Evolutionary conservation across 2,888 invertebrate genomes (phyloP), one percentile per base, ranked within the genome.

Genomic region (Hirudinaria manillensis): DNA sequence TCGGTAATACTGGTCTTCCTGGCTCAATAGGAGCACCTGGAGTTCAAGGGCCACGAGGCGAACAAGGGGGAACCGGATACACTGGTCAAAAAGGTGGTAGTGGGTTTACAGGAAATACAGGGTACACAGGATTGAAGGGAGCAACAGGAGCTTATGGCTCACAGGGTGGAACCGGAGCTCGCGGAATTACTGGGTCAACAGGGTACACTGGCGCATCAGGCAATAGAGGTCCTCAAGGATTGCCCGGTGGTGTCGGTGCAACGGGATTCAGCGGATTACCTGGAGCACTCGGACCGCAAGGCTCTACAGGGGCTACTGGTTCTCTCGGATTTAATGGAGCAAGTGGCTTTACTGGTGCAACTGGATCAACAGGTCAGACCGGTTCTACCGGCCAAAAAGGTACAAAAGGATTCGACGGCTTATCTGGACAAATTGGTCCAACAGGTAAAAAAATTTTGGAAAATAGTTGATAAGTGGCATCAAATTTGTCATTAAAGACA

Each of bases 341-440:
- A n/a, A 36, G 53, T 29, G 81, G 81, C 24, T 76, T 77, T 16
- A 70, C 78, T 38, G 81, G 81, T 55, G 61, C 72, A 29, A 73
- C 77, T 16, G 83, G 91, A 0, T 88, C 89, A 56, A 90, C 90
- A 0, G 91, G 83, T 38, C 79, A 79, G n/a, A 79, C 81, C 73
- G 84, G 85, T 71, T 79, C 77, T 29, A 81, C 83, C 77, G 86
- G 91, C 79, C 80, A 82, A 10, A 81, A 82, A 38, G 71, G 71
- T 27, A 10, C 51, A 38, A 51, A n/a, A 4, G 71, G 71, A n/a
- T 1, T 1, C 36, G 16, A 32, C 21, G 75, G 75, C 32, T 51
- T 53, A 32, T 19, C 32, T 36, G 75, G 75, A n/a, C 53, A 24
- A 56, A n/a, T 66, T 29, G 75, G 75, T 65, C 38, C 36, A 45